Evolutionary conservation across 2,113 vertebrate genomes (phyloP), one percentile per base, ranked within the genome.

Genomic region (Silurus meridionalis): DNA sequence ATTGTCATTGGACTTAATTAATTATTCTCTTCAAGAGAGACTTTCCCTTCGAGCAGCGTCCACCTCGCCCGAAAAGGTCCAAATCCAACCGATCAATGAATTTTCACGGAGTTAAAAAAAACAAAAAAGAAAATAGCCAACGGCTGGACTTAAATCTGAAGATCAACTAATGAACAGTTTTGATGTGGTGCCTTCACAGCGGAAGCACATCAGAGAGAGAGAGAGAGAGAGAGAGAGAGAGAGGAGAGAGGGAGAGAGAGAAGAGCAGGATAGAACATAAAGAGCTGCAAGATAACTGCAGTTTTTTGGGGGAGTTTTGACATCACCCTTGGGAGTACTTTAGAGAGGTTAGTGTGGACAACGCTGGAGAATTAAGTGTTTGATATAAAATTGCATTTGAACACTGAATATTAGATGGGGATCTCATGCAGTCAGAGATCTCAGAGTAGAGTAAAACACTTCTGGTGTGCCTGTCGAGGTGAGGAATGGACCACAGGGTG

Each of bases 1-100:
- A 66, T 15, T 57, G 28, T 89, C 75, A 69, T 57, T 50, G 4
- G 5, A 53, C 28, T 66, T 85, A 69, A 87, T 82, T 82, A 72
- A 58, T 82, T 87, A 71, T 64, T 80, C 80, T 63, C 69, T 86
- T 71, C n/a, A 82, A 53, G 46, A n/a, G 3, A 79, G 6, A 10
- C 72, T 82, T 80, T 52, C 80, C 80, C 55, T 37, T 37, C 10
- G 57, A 80, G 71, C 80, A 10, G 23, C 25, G 1, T n/a, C 71
- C 58, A 17, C 46, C 46, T 64, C 75, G 37, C 66, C 9, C 4
- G 37, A 58, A 72, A 21, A 28, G 6, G 61, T 77, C 58, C 60
- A 28, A 77, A 82, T 69, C 60, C 53, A 67, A 61, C 69, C 6
- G 2, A 17, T 13, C 13, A 9, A 52, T 61, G 57, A 57, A 79